Evolutionary conservation across 2,888 invertebrate genomes (phyloP).

Genomic region (Hyposoter dolosus): DNA sequence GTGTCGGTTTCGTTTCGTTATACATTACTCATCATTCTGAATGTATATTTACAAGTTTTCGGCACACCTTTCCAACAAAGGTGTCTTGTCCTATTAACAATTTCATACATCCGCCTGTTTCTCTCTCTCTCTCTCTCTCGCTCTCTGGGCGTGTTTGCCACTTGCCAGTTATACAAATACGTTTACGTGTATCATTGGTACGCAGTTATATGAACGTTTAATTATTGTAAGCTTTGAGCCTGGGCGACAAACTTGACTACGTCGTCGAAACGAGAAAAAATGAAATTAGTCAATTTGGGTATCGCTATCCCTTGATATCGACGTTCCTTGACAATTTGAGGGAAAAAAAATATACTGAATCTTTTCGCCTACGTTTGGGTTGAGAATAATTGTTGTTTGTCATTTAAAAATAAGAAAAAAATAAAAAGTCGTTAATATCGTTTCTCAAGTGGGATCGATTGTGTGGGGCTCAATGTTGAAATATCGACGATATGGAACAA

Average conservation of each 20-base stretch:
- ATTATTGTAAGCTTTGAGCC: slow-evolving; percentile 82
- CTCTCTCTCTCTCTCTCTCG: slow-evolving; percentile 59
- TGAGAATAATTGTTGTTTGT: neutral
- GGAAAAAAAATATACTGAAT: neutral
- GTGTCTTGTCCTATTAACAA: slow-evolving; percentile 75
- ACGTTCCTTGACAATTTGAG: neutral
- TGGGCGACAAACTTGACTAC: slow-evolving; percentile 65
- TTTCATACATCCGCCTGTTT: slow-evolving; percentile 72
- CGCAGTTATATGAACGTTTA: slow-evolving; percentile 67
- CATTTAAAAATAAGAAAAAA: neutral
- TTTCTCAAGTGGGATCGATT: neutral
- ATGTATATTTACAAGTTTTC: slow-evolving; percentile 76
- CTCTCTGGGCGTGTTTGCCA: slow-evolving; percentile 52
- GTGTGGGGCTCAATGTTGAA: neutral
- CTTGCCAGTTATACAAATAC: slow-evolving; percentile 46
- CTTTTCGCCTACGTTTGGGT: neutral
- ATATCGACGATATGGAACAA: slow-evolving; percentile 21
- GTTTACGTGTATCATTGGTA: slow-evolving; percentile 60
- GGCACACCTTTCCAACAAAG: slow-evolving; percentile 78
- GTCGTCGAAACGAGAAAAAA: neutral
- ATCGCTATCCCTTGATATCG: neutral
- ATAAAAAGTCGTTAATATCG: neutral
- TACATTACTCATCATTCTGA: slow-evolving; percentile 73
- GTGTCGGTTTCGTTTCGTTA: slow-evolving; percentile 52
- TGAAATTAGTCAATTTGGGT: neutral